phyloP scores from a whole-genome alignment of 1,140 invertebrate genomes.

The Vanessa tameamea region DNA sequence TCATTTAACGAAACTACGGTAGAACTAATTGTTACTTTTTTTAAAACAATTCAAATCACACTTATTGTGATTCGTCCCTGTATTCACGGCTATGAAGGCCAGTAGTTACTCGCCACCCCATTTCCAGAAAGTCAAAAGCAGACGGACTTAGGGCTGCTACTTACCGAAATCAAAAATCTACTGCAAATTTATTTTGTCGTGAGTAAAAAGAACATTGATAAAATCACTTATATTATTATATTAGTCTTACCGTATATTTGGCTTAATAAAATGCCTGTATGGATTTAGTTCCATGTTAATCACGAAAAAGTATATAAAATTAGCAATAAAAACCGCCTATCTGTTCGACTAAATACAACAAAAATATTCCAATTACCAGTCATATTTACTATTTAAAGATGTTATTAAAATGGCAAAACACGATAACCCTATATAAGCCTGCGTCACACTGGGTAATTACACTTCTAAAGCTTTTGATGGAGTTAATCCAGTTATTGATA shows the following conservation, averaged over 20 bases:
- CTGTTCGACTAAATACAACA: too few relatives aligned
- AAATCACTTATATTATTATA: too few relatives aligned
- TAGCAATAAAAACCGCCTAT: too few relatives aligned
- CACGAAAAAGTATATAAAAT: too few relatives aligned
- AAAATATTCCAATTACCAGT: too few relatives aligned
- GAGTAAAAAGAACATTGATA: too few relatives aligned
- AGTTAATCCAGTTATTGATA: conserved; percentile 37
- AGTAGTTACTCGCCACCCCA: conserved; percentile 10
- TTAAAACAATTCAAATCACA: background rate
- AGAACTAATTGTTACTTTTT: background rate
- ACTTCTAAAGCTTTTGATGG: conserved; percentile 54
- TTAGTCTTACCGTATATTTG: too few relatives aligned
- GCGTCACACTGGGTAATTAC: conserved; percentile 43
- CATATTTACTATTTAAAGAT: background rate
- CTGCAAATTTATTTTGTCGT: background rate
- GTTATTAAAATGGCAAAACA: background rate
- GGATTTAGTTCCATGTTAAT: too few relatives aligned
- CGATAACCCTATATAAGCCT: background rate
- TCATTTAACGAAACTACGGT: too few relatives aligned
- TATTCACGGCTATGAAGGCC: background rate
- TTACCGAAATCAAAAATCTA: background rate
- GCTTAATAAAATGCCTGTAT: too few relatives aligned
- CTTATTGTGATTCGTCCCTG: conserved; percentile 16
- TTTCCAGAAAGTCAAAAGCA: conserved; percentile 24
- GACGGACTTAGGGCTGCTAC: conserved; percentile 20